Conservation (phyloP, 1,140 invertebrate species). For the Saxidomus purpurata region DNA sequence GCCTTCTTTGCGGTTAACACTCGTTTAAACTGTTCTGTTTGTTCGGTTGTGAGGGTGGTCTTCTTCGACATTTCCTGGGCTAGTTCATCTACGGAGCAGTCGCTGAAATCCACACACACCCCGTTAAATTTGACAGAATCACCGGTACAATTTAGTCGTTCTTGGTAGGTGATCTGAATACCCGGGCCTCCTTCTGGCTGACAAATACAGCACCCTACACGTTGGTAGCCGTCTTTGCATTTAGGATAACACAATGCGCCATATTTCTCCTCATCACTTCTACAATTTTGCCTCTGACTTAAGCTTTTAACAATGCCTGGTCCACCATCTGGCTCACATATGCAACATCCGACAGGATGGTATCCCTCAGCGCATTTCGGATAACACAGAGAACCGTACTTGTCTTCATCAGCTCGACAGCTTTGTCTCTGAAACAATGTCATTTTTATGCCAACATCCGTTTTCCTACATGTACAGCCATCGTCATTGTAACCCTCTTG, state of each 20-base stretch:
- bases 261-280: background rate
- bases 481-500: background rate
- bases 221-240: background rate
- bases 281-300: background rate
- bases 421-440: background rate
- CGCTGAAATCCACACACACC: background rate
- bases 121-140: background rate
- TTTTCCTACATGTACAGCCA: background rate
- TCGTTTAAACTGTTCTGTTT: too few species aligned
- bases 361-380: background rate
- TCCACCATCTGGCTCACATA: background rate
- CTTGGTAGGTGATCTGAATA: background rate
- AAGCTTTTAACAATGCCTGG: background rate
- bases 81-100: background rate
- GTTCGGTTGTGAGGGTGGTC: too few species aligned
- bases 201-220: background rate
- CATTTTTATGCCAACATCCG: background rate
- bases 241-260: background rate
- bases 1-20: too few species aligned
- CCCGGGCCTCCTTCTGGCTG: background rate
- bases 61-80: background rate
- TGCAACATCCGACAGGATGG: background rate
- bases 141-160: background rate
- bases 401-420: background rate
- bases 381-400: background rate